These are phyloP conservation scores for Podilymbus podiceps DNA, from an alignment of 2,113 vertebrate genomes.

Conservation along the genomic window DNA sequence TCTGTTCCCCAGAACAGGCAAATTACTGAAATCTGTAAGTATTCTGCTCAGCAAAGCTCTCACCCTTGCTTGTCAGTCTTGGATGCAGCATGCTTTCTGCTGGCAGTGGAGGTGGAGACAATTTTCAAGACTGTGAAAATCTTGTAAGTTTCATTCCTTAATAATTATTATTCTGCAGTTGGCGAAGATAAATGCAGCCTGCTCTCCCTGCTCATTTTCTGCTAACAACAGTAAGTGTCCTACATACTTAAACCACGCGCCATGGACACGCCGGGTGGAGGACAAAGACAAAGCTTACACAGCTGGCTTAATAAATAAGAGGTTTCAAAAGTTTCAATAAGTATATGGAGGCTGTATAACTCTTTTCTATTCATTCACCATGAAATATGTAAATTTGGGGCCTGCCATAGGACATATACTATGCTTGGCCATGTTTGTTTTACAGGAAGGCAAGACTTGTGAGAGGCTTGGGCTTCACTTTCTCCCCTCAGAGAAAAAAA, in stretches of 20 bases:
- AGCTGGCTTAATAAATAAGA: neutral
- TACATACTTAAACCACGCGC: neutral
- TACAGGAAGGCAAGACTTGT: neutral
- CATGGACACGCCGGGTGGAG: neutral
- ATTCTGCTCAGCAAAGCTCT: conserved; percentile 40
- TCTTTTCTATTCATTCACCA: neutral
- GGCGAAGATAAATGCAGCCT: neutral
- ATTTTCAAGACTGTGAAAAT: conserved; percentile 45
- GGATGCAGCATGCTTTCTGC: neutral
- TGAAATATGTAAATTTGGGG: neutral
- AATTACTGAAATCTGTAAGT: conserved; percentile 31
- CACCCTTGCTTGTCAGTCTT: conserved; percentile 45
- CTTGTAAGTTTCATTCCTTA: neutral
- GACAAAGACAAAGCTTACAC: neutral
- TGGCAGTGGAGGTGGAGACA: conserved; percentile 4
- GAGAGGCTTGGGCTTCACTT: neutral
- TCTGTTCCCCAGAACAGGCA: neutral
- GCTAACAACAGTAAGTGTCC: neutral
- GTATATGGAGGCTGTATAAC: neutral
- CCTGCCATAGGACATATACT: neutral
- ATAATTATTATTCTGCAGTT: conserved; percentile 24
- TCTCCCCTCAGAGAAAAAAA: neutral
- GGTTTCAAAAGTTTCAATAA: neutral
- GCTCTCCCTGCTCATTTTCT: conserved; percentile 21
- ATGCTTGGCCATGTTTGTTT: neutral